A percentile compares a stretch with the other conserved stretches of the same genome.
phyloP scores from a whole-genome alignment of 2,113 vertebrate genomes.

The Stigmatopora nigra region DNA sequence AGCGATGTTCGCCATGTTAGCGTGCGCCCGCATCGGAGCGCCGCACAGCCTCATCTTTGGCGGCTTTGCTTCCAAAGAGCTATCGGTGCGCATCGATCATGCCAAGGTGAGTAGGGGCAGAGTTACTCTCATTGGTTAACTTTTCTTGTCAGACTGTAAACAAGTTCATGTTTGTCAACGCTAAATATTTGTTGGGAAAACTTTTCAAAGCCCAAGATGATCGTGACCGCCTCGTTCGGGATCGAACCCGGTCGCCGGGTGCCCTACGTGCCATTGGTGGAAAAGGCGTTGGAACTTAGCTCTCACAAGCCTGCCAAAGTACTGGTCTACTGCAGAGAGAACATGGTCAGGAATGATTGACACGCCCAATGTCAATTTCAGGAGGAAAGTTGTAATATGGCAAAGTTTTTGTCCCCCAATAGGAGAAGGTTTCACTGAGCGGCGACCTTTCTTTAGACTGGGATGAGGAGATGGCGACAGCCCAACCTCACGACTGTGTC shows the following conservation, averaged over 20 bases:
- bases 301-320: constrained; percentile 79
- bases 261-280: constrained; percentile 83
- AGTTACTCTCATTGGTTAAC: too few relatives aligned
- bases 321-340: constrained; percentile 82
- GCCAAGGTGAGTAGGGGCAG: constrained; percentile 79
- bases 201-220: constrained; percentile 79
- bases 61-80: constrained; percentile 92
- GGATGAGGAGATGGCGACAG: constrained; percentile 84
- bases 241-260: constrained; percentile 86
- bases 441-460: constrained; percentile 79
- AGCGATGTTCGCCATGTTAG: constrained; percentile 89
- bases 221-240: constrained; percentile 90
- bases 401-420: neutral
- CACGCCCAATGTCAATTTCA: neutral
- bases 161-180: neutral
- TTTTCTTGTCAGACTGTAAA: too few relatives aligned
- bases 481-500: constrained; percentile 77
- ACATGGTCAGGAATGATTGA: constrained; percentile 76
- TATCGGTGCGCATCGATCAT: constrained; percentile 85
- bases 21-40: constrained; percentile 89
- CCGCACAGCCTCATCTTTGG: constrained; percentile 97
- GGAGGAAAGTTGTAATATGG: too few relatives aligned
- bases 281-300: constrained; percentile 79
- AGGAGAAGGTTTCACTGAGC: constrained; percentile 74
- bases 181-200: neutral